A percentile compares a stretch with the other conserved stretches of the same genome.
Evolutionary conservation across 1,140 invertebrate species (phyloP).

Genomic region (Microplitis mediator): DNA sequence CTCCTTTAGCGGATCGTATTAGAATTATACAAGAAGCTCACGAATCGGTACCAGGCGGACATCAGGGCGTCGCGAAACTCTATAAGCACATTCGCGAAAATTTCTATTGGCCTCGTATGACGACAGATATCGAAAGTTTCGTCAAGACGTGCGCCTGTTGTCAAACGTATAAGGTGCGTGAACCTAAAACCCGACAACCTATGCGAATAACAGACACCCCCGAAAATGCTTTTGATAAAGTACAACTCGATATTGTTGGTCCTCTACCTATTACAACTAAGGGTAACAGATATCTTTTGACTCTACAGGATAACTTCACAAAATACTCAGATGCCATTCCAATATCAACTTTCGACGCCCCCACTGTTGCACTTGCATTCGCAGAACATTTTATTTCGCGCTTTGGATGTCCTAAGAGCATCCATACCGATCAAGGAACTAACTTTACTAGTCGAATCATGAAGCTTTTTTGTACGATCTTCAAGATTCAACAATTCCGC

Average conservation of each 20-base stretch:
- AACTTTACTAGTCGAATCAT: constrained; percentile 28
- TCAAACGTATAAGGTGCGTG: background rate
- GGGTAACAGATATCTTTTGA: constrained; percentile 45
- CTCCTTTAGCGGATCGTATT: background rate
- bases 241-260: background rate
- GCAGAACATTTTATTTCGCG: constrained; percentile 39
- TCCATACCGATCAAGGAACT: constrained; percentile 45
- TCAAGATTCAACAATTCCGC: constrained; percentile 37
- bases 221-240: background rate
- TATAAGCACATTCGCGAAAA: background rate
- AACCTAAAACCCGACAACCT: background rate
- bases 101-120: too few species aligned
- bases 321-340: constrained; percentile 43
- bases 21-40: constrained; percentile 32
- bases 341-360: constrained; percentile 33
- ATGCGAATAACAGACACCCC: background rate
- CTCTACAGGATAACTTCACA: constrained; percentile 45
- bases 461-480: constrained; percentile 38
- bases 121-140: too few species aligned
- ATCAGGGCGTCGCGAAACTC: constrained; percentile 21
- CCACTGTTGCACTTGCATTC: constrained; percentile 36
- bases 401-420: constrained; percentile 42
- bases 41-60: constrained; percentile 22
- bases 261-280: background rate
- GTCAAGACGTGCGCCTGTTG: background rate